Conservation (phyloP, 2,113 vertebrate species). For the Ahaetulla prasina region DNA sequence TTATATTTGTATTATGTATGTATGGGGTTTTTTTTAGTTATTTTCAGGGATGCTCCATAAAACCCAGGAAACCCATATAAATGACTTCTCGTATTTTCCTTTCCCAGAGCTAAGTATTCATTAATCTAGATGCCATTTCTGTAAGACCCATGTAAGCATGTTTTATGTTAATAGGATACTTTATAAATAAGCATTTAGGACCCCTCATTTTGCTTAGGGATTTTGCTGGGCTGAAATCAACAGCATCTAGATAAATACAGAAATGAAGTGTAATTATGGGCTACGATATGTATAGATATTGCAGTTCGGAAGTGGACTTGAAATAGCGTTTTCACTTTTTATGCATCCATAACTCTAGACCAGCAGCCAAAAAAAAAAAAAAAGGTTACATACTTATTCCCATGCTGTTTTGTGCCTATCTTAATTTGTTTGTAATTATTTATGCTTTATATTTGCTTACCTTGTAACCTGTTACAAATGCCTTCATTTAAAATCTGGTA, state of each 20-base stretch:
- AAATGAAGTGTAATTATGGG: neutral
- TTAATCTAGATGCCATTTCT: neutral
- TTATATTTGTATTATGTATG: neutral
- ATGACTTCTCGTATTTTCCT: neutral
- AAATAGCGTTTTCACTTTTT: neutral
- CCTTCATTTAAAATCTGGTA: neutral
- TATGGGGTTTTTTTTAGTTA: neutral
- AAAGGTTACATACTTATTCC: neutral
- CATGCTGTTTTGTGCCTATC: neutral
- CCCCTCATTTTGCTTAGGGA: neutral
- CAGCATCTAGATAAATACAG: neutral
- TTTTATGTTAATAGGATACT: neutral
- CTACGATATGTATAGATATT: neutral
- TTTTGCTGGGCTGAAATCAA: neutral
- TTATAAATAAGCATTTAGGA: neutral
- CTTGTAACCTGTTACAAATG: neutral
- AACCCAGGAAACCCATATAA: neutral
- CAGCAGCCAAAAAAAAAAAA: neutral
- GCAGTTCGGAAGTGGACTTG: neutral
- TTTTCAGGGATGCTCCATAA: neutral
- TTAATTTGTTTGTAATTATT: neutral
- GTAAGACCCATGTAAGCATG: neutral
- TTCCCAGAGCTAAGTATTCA: neutral
- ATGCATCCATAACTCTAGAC: neutral
- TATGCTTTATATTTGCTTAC: neutral